A percentile compares a stretch with the other conserved stretches of the same genome.
phyloP scores from a whole-genome alignment of 2,888 invertebrate genomes.

The Erebia ligea region DNA sequence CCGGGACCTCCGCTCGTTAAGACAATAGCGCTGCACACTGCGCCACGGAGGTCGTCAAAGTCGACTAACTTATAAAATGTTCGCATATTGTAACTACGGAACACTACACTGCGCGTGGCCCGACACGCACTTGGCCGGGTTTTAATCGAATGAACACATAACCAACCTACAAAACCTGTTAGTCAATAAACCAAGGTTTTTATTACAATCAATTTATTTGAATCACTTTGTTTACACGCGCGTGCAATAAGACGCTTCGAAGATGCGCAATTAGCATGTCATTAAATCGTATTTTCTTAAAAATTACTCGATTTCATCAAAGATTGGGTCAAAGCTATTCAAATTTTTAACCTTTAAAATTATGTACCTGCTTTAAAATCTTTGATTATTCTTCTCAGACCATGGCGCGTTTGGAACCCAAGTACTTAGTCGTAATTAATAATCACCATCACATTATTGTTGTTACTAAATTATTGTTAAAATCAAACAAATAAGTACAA shows the following conservation, averaged over 20 bases:
- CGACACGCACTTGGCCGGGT: not conserved
- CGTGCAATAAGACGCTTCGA: conserved; percentile 14
- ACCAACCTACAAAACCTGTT: conserved; percentile 30
- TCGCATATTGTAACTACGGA: no score
- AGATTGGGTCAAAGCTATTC: not conserved
- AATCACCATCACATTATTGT: no score
- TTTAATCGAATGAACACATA: conserved; percentile 1
- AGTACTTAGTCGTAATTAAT: no score
- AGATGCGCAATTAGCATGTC: conserved; percentile 13
- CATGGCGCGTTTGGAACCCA: no score
- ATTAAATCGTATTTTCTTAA: not conserved
- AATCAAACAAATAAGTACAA: no score
- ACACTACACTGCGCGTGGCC: no score
- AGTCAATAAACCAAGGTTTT: conserved; percentile 25
- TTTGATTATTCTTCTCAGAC: no score
- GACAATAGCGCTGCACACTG: no score
- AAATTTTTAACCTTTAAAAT: not conserved
- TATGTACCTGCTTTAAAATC: not conserved
- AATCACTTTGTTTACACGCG: conserved; percentile 36
- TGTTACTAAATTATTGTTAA: no score
- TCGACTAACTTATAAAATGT: no score
- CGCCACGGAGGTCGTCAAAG: no score
- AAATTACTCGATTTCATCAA: not conserved
- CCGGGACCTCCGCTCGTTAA: no score
- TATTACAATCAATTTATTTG: conserved; percentile 36